Conservation (phyloP, 1,140 invertebrate genomes). For the Dendrolimus kikuchii region DNA sequence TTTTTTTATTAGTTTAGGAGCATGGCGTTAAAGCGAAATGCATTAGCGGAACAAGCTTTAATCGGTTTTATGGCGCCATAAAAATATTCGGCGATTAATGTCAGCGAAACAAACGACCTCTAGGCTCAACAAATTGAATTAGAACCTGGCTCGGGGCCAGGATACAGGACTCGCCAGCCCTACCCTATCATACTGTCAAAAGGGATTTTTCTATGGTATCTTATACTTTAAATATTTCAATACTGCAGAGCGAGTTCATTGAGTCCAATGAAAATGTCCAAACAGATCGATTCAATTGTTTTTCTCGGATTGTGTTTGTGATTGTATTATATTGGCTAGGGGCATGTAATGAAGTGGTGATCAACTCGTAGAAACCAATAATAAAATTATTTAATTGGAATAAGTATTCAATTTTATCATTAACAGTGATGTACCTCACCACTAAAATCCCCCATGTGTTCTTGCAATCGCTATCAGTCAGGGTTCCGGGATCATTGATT, state of each 20-base stretch:
- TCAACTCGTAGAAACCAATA: not conserved
- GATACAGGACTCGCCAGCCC: constrained; percentile 1
- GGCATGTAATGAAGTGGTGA: not conserved
- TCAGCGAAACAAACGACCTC: constrained; percentile 12
- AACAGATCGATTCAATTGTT: too few relatives aligned
- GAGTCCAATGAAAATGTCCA: too few relatives aligned
- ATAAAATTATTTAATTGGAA: too few relatives aligned
- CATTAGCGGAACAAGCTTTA: constrained; percentile 24
- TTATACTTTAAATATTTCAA: too few relatives aligned
- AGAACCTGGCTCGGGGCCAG: constrained; percentile 21
- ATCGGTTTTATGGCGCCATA: constrained; percentile 27
- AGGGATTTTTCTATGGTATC: not conserved
- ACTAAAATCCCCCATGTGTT: too few relatives aligned
- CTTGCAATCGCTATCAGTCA: too few relatives aligned
- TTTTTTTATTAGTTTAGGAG: constrained; percentile 11
- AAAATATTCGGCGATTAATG: constrained; percentile 18
- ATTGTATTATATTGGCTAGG: too few relatives aligned
- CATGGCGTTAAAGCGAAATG: constrained; percentile 15
- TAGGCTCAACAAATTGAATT: constrained; percentile 29
- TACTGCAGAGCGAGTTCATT: too few relatives aligned
- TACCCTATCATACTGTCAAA: constrained; percentile 9
- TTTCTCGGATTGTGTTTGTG: too few relatives aligned
- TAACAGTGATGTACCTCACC: too few relatives aligned
- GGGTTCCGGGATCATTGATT: too few relatives aligned
- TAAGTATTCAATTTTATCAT: too few relatives aligned